Evolutionary conservation across 2,797 vertebrate genomes (phyloP).

Genomic region (Protonibea diacanthus): DNA sequence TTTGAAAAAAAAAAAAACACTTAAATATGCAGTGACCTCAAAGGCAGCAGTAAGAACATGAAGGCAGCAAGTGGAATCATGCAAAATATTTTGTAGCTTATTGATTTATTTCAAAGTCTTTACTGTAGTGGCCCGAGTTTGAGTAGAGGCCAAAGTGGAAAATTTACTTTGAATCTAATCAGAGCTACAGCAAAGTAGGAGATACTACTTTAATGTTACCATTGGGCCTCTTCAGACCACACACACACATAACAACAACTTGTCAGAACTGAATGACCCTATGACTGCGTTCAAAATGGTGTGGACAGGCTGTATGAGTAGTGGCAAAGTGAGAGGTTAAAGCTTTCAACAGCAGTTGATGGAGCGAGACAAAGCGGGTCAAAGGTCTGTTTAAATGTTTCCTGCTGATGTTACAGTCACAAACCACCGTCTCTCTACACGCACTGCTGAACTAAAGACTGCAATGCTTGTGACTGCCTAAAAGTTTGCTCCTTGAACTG

Average conservation of each 20-base stretch:
- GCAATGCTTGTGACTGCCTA: neutral
- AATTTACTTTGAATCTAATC: neutral
- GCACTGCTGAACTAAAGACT: neutral
- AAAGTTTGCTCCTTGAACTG: neutral
- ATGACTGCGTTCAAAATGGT: conserved; percentile 26
- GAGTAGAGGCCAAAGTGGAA: neutral
- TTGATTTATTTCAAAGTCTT: no score
- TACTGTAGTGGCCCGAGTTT: no score
- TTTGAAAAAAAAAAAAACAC: conserved; percentile 27
- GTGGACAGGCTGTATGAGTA: conserved; percentile 36
- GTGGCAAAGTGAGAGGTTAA: conserved; percentile 23
- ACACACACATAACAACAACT: neutral
- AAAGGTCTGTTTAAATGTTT: conserved; percentile 51
- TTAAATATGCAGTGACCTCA: conserved; percentile 14
- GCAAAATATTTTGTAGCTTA: neutral
- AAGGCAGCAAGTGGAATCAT: conserved; percentile 12
- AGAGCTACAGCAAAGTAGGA: neutral
- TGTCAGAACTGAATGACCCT: conserved; percentile 40
- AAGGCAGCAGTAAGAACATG: neutral
- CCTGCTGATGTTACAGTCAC: conserved; percentile 36
- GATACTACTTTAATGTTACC: conserved; percentile 14
- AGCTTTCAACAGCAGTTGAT: conserved; percentile 49
- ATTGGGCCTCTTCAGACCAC: conserved; percentile 5
- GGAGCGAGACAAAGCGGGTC: conserved; percentile 50
- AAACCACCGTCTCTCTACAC: neutral